Evolutionary conservation across 2,888 invertebrate genomes (phyloP).

Genomic region (Drosophila affinis): DNA sequence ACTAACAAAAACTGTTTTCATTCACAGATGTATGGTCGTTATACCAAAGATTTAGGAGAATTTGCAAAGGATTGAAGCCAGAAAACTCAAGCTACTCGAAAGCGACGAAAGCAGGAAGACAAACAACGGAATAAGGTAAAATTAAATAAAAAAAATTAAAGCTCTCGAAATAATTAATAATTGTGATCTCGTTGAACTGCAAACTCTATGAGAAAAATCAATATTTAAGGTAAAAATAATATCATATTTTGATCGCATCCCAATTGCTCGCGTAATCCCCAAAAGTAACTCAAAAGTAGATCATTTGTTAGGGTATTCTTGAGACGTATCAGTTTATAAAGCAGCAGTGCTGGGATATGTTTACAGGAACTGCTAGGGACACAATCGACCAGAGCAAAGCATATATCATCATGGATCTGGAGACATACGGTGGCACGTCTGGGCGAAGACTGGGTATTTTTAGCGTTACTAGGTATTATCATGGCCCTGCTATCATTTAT

Average conservation of each 20-base stretch:
- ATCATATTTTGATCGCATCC: not conserved
- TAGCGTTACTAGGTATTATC: constrained; percentile 95
- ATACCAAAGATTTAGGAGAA: constrained; percentile 95
- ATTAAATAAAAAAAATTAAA: constrained; percentile 31
- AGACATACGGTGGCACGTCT: constrained; percentile 93
- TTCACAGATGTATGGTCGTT: constrained; percentile 84
- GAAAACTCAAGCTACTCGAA: constrained; percentile 89
- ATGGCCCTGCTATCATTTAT: constrained; percentile 97
- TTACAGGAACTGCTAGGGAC: constrained; percentile 85
- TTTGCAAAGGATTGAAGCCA: constrained; percentile 96
- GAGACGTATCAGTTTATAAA: constrained; percentile 82
- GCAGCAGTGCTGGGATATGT: constrained; percentile 82
- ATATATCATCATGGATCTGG: constrained; percentile 89
- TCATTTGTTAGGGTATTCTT: constrained; percentile 8
- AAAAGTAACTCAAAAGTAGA: constrained; percentile 1
- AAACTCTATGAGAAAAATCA: constrained; percentile 60
- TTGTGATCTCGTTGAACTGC: constrained; percentile 53
- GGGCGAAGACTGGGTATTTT: constrained; percentile 98
- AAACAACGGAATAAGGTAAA: constrained; percentile 87
- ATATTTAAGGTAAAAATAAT: constrained; percentile 72
- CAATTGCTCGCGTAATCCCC: not conserved
- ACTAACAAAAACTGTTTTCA: not conserved
- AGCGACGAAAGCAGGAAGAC: constrained; percentile 89
- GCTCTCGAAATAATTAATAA: constrained; percentile 27
- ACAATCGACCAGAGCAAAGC: constrained; percentile 84